Conservation (phyloP, 2,888 invertebrate species). For the Cryptops parisi region DNA sequence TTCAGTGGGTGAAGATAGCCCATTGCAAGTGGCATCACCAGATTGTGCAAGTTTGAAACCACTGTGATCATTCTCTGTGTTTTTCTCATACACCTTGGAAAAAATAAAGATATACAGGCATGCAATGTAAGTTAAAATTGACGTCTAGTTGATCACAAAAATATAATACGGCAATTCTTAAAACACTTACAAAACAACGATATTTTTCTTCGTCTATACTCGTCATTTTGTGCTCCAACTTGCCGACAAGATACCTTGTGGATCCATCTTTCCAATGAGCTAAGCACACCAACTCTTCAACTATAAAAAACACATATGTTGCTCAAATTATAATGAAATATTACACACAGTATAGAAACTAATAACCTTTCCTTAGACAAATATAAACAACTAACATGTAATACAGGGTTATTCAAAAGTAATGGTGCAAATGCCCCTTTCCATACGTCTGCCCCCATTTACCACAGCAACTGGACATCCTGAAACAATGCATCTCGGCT, state of each 20-base stretch:
- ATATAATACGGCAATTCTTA: no score
- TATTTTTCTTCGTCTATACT: constrained; percentile 16
- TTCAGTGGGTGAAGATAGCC: constrained; percentile 16
- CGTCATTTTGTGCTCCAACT: constrained; percentile 14
- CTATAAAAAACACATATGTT: constrained; percentile 10
- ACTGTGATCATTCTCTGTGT: constrained; percentile 15
- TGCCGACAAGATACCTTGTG: constrained; percentile 16
- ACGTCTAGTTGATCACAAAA: no score
- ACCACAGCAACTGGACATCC: no score
- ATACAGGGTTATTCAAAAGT: no score
- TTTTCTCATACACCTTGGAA: constrained; percentile 18
- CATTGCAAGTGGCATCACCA: constrained; percentile 19
- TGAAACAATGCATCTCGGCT: no score
- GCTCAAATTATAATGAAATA: no score
- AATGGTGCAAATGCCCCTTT: no score
- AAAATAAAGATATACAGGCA: neutral
- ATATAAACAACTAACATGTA: no score
- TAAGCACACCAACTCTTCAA: constrained; percentile 17
- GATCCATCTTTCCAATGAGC: constrained; percentile 19
- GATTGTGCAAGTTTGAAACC: constrained; percentile 18
- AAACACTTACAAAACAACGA: constrained; percentile 17
- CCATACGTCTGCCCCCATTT: no score
- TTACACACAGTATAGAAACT: no score
- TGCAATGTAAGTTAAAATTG: no score
- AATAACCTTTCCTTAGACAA: no score